Evolutionary conservation across 2,113 vertebrate genomes (phyloP), one percentile per base, ranked within the genome.

Genomic region (Eolophus roseicapilla): DNA sequence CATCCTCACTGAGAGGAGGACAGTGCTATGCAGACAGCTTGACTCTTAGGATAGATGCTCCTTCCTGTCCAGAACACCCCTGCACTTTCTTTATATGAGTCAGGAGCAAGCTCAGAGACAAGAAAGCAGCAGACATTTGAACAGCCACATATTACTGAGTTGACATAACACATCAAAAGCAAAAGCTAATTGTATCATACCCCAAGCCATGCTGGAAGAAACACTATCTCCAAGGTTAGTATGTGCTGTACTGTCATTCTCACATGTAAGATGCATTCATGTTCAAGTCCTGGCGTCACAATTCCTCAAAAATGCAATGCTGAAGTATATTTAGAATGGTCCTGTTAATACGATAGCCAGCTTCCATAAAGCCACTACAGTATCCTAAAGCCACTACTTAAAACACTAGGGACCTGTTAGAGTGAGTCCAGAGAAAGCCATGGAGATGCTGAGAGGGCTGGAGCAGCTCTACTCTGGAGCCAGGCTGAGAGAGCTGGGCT

Each of bases 111-210:
- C 43, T 74, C 62, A 67, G 64, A 68, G 35, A 63, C 53, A 57
- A 50, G 35, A n/a, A 35, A 59, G 69, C 46, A 84, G 50, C 17
- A 70, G 11, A 46, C 37, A 41, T n/a, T 5, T 37, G 59, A 63
- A 49, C 29, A 91, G 64, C 20, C 53, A n/a, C 3, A 0, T 13
- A 5, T 6, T 55, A 41, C 52, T 0, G 16, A 74, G 46, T 4
- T 28, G 29, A 39, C 7, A 1, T 11, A 68, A 77, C 5, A 1
- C 3, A 0, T 29, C 29, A 52, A 25, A 86, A 83, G 68, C 29
- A 29, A 81, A 69, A 33, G n/a, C 3, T 33, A 80, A 47, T 4
- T 4, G 2, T 46, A 74, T 25, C 60, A 28, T 7, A 28, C 23
- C 25, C 55, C 55, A 79, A 76, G 37, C 14, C 78, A 49, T 4